Conservation (phyloP, 2,797 vertebrate genomes). For the Nasua narica region DNA sequence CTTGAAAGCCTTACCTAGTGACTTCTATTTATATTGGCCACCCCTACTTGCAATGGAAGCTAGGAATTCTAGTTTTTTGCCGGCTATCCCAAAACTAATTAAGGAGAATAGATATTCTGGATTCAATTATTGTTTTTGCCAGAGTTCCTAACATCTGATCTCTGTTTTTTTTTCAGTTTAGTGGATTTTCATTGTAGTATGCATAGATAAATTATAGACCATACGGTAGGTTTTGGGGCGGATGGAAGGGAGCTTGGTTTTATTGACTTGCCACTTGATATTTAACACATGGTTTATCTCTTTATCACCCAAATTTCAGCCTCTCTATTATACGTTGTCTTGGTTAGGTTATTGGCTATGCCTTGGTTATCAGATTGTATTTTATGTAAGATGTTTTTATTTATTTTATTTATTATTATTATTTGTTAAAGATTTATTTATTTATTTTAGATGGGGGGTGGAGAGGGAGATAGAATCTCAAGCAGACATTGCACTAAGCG, state of each 20-base stretch:
- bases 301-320: constrained; percentile 36
- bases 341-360: constrained; percentile 28
- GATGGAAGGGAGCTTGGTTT: background rate
- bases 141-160: background rate
- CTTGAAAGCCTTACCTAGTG: background rate
- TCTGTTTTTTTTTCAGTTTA: background rate
- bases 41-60: background rate
- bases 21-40: background rate
- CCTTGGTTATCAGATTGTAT: background rate
- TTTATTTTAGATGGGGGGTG: background rate
- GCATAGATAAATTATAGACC: background rate
- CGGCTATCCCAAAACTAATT: background rate
- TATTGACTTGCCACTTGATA: background rate
- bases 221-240: background rate
- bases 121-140: background rate
- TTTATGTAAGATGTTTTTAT: background rate
- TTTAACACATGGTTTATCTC: constrained; percentile 56
- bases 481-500: background rate
- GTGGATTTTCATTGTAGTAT: background rate
- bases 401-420: background rate
- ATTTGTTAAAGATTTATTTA: background rate
- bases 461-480: background rate
- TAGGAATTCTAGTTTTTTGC: background rate
- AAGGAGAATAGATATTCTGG: background rate
- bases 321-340: constrained; percentile 41